These are phyloP conservation scores for Dolichallabes microphthalmus DNA, from an alignment of 2,113 vertebrate species.

Conservation along the genomic window DNA sequence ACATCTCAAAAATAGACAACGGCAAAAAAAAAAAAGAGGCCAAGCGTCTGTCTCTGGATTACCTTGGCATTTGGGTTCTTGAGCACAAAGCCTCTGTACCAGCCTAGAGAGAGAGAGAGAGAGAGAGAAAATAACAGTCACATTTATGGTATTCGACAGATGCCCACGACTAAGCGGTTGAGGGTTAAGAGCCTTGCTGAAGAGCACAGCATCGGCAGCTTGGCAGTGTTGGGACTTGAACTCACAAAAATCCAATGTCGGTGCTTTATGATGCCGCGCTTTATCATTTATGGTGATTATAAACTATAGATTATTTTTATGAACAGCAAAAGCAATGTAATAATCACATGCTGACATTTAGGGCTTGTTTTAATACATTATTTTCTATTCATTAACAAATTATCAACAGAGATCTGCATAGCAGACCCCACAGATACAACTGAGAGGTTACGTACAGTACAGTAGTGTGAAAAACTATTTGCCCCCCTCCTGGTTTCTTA, in stretches of 20 bases:
- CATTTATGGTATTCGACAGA: not conserved
- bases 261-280: not conserved
- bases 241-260: not conserved
- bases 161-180: not conserved
- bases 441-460: not conserved
- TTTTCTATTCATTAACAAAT: not conserved
- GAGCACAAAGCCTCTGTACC: slow-evolving; percentile 97
- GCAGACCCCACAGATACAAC: too few relatives aligned
- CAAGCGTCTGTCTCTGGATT: slow-evolving; percentile 54
- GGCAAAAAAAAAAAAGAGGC: not conserved
- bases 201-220: not conserved
- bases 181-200: not conserved
- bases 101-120: slow-evolving; percentile 76
- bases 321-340: not conserved
- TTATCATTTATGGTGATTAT: not conserved
- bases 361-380: too few relatives aligned
- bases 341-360: too few relatives aligned
- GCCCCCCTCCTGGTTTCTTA: too few relatives aligned
- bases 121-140: slow-evolving; percentile 34
- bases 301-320: not conserved
- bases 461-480: too few relatives aligned
- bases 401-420: not conserved
- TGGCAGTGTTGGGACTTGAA: not conserved
- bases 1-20: slow-evolving; percentile 37
- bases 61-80: slow-evolving; percentile 97